Evolutionary conservation across 2,113 vertebrate genomes (phyloP), one percentile per base, ranked within the genome.

Genomic region (Alethe castanea): DNA sequence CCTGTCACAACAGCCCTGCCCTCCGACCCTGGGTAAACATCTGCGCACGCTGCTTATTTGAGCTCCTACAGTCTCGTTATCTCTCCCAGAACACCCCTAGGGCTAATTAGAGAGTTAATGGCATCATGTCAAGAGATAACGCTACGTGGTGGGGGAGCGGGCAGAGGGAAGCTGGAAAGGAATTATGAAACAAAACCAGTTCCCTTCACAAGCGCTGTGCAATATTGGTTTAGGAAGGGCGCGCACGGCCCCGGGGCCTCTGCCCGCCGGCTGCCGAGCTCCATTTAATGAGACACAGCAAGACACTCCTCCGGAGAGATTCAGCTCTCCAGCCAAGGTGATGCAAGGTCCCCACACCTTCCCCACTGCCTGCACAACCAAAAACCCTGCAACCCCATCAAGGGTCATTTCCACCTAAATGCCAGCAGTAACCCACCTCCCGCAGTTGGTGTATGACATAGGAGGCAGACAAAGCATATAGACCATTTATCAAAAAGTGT

Each of bases 11-110:
- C 96, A 98, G 95, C 80, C 94, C 94, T 98, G 92, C 96, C 96
- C 97, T 97, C 89, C 97, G 97, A 98, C 98, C 97, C 94, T 96
- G 74, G 94, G 94, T 92, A 98, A 98, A 98, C 95, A 98, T 93
- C 90, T 97, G 92, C 94, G 3, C 86, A 95, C 85, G 95, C 96
- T 95, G 92, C 91, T 93, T 97, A 96, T 97, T 96, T 97, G 95
- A 97, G 95, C 86, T 90, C 72, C 71, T 96, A 67, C 25, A 80
- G 67, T 47, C 77, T 96, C 69, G 3, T 93, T 96, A 97, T 97
- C 97, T 96, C 83, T 82, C 76, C 80, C 85, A 96, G 92, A 94
- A 91, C 94, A 97, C 93, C 95, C 96, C 66, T 12, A 93, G 95
- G 96, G 93, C 93, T 98, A 97, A 98, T 98, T 97, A 98, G 95